Conservation (phyloP, 2,113 vertebrate genomes). For the Rhegmatorhina hoffmannsi region DNA sequence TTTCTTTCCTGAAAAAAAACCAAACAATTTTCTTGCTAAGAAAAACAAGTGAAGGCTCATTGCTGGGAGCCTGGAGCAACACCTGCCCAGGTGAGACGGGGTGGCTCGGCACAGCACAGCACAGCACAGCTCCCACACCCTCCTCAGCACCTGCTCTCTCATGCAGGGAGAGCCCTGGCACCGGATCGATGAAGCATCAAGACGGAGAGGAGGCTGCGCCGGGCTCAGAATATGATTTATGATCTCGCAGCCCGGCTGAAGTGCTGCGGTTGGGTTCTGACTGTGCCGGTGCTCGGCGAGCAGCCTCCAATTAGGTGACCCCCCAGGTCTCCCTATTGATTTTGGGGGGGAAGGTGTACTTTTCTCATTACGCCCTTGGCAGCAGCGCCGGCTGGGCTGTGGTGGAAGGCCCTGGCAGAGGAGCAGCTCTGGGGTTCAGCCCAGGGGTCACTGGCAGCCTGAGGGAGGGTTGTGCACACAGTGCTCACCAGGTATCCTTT, state of each 20-base stretch:
- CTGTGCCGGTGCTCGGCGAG: not conserved
- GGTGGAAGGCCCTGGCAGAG: not conserved
- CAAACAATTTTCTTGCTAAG: accelerated
- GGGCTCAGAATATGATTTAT: not conserved
- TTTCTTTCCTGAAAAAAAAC: not conserved
- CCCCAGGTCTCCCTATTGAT: not conserved
- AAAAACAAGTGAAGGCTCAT: not conserved
- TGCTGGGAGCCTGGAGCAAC: not conserved
- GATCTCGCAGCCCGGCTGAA: not conserved
- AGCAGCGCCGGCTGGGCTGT: not conserved
- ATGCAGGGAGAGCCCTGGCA: not conserved
- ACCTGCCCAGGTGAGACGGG: not conserved
- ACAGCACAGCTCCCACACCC: not conserved
- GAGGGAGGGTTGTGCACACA: not conserved
- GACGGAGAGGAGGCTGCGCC: not conserved
- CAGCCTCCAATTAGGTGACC: slow-evolving; percentile 37
- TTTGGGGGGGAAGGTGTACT: not conserved
- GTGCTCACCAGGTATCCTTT: not conserved
- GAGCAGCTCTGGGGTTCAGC: not conserved
- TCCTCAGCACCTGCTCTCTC: not conserved
- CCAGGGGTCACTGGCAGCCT: not conserved
- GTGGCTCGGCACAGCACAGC: not conserved
- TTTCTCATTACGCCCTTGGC: not conserved
- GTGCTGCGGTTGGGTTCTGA: not conserved
- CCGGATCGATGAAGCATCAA: not conserved